phyloP scores from a whole-genome alignment of 2,888 invertebrate genomes.

The Calameuta filiformis region DNA sequence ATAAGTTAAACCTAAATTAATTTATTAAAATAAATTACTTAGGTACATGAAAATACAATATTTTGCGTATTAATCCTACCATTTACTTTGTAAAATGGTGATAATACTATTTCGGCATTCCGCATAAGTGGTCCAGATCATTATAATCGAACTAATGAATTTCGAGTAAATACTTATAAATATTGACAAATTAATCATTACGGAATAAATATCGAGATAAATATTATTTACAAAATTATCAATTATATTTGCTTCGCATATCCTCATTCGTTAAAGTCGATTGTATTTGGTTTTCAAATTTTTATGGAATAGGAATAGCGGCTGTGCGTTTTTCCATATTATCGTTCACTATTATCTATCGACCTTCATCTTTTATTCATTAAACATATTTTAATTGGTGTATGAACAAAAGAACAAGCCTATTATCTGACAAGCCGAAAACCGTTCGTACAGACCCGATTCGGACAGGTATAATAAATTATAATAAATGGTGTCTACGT shows the following conservation, averaged over 20 bases:
- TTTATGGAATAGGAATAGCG: not conserved
- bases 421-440: not conserved
- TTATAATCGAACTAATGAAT: constrained; percentile 23
- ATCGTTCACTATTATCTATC: not conserved
- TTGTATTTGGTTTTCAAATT: not conserved
- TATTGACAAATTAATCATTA: constrained; percentile 36
- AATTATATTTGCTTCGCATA: not conserved
- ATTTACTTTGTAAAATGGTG: constrained; percentile 47
- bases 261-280: not conserved
- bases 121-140: constrained; percentile 18
- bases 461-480: not conserved
- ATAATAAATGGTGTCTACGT: not conserved
- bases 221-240: constrained; percentile 51
- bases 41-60: constrained; percentile 46
- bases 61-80: constrained; percentile 45
- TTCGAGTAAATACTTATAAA: constrained; percentile 34
- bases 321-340: not conserved
- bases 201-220: constrained; percentile 51
- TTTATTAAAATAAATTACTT: constrained; percentile 56
- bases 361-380: not conserved
- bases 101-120: constrained; percentile 49
- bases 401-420: not conserved
- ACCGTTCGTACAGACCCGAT: not conserved
- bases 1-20: constrained; percentile 49
- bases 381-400: not conserved